Base-by-base conservation (phyloP, 2,113 vertebrate species). In the Anseranas semipalmata region DNA sequence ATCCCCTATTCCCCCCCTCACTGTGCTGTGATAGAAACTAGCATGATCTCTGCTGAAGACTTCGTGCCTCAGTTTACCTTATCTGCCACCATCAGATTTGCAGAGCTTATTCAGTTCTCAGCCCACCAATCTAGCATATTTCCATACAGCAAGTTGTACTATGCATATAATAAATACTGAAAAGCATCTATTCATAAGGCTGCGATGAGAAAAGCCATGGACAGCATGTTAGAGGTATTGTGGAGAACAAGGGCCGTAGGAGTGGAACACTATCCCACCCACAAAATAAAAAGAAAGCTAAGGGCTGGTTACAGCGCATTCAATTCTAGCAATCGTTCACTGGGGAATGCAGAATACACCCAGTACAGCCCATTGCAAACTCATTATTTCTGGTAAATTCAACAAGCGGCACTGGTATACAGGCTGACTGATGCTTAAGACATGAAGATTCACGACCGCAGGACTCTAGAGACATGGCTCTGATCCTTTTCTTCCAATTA, bases 381-480 rank as follows among this genome's bases (percentile, higher is more conserved):
- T 20, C 33, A 19, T 12, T 19, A 27, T 28, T 7, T 53, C 27
- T 45, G 58, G n/a, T 25, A 62, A 82, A 52, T 53, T 65, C 62
- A 73, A 56, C n/a, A 43, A 56, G 17, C 33, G 35, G 15, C 77
- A n/a, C 28, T 6, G 25, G 10, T 68, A 7, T 4, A 4, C 37
- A 70, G 70, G 19, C 58, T 82, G 65, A 25, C 15, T 0, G 0
- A 2, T 2, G 46, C 45, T 48, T 18, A 3, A 35, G 33, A 66
- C 28, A 2, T 3, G n/a, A 52, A 65, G 33, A 21, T 76, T 68
- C 41, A 48, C 3, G 25, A 30, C 7, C 77, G 63, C 19, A n/a
- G 19, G 21, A 52, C 46, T 85, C n/a, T 77, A 82, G 66, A 45
- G 43, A 30, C 39, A 22, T 0, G 0, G n/a, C 15, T 39, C 60